Percentiles rank a stretch among this genome's conserved stretches.
These are phyloP conservation scores for Trogon surrucura DNA, from an alignment of 2,113 vertebrate genomes.

Conservation along the genomic window DNA sequence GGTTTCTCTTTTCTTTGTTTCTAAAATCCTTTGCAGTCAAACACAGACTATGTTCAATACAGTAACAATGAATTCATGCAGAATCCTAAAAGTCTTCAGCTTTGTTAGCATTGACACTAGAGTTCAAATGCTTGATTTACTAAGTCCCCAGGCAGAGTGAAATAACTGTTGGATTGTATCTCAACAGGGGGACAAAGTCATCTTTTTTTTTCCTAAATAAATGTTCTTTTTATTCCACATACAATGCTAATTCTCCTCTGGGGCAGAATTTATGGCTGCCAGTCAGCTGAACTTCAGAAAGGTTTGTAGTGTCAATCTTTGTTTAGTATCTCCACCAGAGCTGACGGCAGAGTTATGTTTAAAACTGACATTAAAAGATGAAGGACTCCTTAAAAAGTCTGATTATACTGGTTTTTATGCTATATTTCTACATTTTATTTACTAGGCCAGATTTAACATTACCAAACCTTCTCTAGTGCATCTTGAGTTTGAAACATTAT, in stretches of 20 bases:
- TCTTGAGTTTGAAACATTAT: neutral
- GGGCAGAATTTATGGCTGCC: neutral
- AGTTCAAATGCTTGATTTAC: constrained; percentile 13
- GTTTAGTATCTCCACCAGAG: neutral
- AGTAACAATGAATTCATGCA: neutral
- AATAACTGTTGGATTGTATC: neutral
- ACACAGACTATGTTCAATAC: neutral
- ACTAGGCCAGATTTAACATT: neutral
- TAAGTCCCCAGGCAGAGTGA: neutral
- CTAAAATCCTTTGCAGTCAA: neutral
- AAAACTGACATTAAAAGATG: neutral
- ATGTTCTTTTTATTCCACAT: neutral
- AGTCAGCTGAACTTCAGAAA: neutral
- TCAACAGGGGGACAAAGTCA: neutral
- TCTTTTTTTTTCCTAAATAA: constrained; percentile 37
- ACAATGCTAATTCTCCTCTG: neutral
- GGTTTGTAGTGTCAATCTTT: neutral
- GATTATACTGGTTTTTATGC: neutral
- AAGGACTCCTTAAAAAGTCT: neutral
- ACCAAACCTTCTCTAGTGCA: neutral
- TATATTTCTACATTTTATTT: neutral
- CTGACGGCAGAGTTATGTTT: neutral
- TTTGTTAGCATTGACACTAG: constrained; percentile 1
- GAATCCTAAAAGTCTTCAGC: neutral
- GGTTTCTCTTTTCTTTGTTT: neutral